A percentile compares a stretch with the other conserved stretches of the same genome.
Conservation (phyloP, 2,888 invertebrate species). For the Furcula furcula region DNA sequence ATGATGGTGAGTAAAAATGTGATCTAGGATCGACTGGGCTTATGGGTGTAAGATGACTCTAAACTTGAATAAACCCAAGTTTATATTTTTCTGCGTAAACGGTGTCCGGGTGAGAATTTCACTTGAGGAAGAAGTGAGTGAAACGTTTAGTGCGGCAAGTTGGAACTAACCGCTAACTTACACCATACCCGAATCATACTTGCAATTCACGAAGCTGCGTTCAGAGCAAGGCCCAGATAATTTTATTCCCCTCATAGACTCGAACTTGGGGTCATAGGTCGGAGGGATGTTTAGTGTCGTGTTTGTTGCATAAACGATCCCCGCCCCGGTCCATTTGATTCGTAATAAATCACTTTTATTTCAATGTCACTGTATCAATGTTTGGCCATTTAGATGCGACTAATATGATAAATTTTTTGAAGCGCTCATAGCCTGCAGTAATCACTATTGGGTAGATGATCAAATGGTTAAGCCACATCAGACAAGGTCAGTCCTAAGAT, state of each 20-base stretch:
- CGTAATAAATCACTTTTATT: constrained; percentile 63
- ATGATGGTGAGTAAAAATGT: too few species aligned
- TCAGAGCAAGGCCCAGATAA: constrained; percentile 56
- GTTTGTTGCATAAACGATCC: constrained; percentile 68
- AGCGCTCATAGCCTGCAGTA: too few species aligned
- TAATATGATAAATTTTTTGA: constrained; percentile 15
- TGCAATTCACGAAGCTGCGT: constrained; percentile 50
- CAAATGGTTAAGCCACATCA: too few species aligned
- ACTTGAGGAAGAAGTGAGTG: too few species aligned
- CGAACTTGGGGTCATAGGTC: constrained; percentile 44
- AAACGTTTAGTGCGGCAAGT: too few species aligned
- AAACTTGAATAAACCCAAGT: too few species aligned
- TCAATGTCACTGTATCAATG: constrained; percentile 48
- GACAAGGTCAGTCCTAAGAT: too few species aligned
- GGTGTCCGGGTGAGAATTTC: too few species aligned
- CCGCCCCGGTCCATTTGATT: constrained; percentile 63
- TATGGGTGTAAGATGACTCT: too few species aligned
- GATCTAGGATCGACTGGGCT: too few species aligned
- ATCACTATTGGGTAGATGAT: too few species aligned
- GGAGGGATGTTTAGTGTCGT: constrained; percentile 58
- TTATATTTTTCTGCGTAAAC: too few species aligned
- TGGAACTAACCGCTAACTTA: constrained; percentile 37
- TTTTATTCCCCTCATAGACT: constrained; percentile 66
- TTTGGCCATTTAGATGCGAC: constrained; percentile 27
- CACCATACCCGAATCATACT: constrained; percentile 34